Percentiles rank a stretch among this genome's conserved stretches.
Conservation (phyloP, 2,888 invertebrate species). For the Steromphala cineraria region DNA sequence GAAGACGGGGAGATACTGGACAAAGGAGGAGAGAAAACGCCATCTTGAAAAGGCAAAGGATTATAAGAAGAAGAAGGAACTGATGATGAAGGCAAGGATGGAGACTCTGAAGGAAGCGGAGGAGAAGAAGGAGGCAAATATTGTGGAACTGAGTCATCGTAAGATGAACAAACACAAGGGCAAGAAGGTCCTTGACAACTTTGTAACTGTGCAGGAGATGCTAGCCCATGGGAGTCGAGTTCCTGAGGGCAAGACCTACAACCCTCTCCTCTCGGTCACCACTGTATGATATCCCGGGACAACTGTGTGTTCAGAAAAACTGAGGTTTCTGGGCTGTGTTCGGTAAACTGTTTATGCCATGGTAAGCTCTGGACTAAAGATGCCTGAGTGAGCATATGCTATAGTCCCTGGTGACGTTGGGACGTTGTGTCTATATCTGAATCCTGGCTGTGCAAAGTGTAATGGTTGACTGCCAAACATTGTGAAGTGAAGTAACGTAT, state of each 20-base stretch:
- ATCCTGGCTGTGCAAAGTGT: background rate
- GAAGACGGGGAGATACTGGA: constrained; percentile 86
- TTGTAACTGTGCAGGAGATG: constrained; percentile 80
- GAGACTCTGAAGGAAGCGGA: constrained; percentile 75
- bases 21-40: constrained; percentile 84
- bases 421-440: background rate
- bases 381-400: background rate
- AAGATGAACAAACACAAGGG: constrained; percentile 80
- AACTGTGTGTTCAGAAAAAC: no score
- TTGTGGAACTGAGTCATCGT: constrained; percentile 77
- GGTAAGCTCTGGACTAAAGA: background rate
- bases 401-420: background rate
- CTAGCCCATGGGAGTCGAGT: constrained; percentile 78
- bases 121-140: constrained; percentile 72
- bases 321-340: background rate
- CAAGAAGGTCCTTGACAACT: constrained; percentile 78
- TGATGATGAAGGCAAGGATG: constrained; percentile 67
- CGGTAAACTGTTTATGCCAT: background rate
- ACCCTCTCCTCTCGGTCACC: constrained; percentile 76
- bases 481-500: background rate
- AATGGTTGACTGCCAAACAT: background rate
- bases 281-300: constrained; percentile 72
- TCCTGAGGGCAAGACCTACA: constrained; percentile 68
- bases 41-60: constrained; percentile 84
- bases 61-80: constrained; percentile 77